A percentile compares a stretch with the other conserved stretches of the same genome.
phyloP scores from a whole-genome alignment of 2,797 vertebrate genomes.

The Eutrigla gurnardus region DNA sequence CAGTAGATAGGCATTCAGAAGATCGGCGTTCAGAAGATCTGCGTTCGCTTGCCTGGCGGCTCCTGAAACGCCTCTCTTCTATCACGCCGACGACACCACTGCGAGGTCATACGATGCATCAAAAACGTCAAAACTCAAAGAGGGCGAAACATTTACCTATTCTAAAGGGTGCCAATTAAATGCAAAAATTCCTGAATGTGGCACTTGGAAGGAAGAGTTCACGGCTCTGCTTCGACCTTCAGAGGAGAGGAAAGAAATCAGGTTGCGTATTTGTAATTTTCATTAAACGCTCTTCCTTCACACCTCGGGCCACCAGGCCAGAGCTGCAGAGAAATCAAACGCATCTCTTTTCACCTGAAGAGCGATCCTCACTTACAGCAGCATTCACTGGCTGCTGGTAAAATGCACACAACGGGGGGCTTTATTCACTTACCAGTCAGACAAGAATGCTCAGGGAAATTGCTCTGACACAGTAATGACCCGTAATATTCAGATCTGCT shows the following conservation, averaged over 20 bases:
- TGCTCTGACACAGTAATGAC: constrained; percentile 64
- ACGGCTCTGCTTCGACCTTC: constrained; percentile 42
- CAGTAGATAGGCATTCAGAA: constrained; percentile 7
- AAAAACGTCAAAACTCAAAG: constrained; percentile 48
- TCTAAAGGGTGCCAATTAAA: constrained; percentile 57
- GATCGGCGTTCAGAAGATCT: constrained; percentile 32
- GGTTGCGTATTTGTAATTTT: constrained; percentile 43
- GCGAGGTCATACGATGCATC: constrained; percentile 39
- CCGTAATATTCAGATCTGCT: constrained; percentile 62
- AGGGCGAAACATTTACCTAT: constrained; percentile 55
- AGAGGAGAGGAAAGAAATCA: constrained; percentile 10
- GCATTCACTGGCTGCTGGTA: constrained; percentile 47
- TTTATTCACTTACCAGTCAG: constrained; percentile 56
- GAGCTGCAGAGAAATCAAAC: constrained; percentile 50
- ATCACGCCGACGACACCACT: constrained; percentile 20
- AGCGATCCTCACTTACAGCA: constrained; percentile 39
- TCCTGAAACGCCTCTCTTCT: constrained; percentile 16
- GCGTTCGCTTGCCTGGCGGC: constrained; percentile 25
- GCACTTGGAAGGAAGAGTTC: constrained; percentile 38
- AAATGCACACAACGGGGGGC: constrained; percentile 58
- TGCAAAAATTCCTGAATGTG: constrained; percentile 44
- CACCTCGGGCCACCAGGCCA: constrained; percentile 27
- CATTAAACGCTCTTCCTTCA: constrained; percentile 48
- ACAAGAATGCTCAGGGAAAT: constrained; percentile 54
- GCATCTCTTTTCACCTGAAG: constrained; percentile 52